Base-by-base conservation (phyloP, 2,797 vertebrate genomes). In the Crocidura indochinensis region DNA sequence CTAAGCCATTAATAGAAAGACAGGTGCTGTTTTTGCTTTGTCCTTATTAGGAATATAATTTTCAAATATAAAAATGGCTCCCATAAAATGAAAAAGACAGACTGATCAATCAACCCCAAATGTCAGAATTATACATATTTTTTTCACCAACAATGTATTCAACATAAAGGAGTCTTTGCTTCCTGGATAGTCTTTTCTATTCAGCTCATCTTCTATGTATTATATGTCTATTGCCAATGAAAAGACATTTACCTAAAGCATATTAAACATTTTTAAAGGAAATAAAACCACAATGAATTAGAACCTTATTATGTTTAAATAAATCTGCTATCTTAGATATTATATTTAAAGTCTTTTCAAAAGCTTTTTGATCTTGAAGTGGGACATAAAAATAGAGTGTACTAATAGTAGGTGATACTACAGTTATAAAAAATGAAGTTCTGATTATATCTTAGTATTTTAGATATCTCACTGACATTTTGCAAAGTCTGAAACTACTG, bases 1-100 rank as follows among this genome's bases (percentile, higher is more conserved):
- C 94, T 93, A 95, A 91, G 91, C 93, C 94, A 96, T 95, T 96
- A 96, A 95, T 95, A 96, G 92, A 95, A 96, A 93, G 81, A 46
- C 65, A 87, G 79, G 71, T 88, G n/a, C 88, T 95, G 90, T 79
- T 95, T 96, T 88, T 93, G 92, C 86, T 82, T 82, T 96, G 87
- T 82, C 92, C 91, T 97, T 96, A 88, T 96, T 95, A 96, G 90
- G 93, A 96, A 95, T 97, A 94, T 94, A 62, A 47, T 88, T 95
- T 96, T 84, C 62, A 96, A 88, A 85, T 38, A 71, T 93, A 73
- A 94, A 95, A 91, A 84, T 89, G 56, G 47, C 86, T 96, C 47
- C 56, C 72, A 91, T 96, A 95, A 96, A 96, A 94, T 88, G 47
- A 94, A 83, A 92, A 92, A 88, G 29, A 65, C 46, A 96, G 88